Evolutionary conservation across 2,797 vertebrate genomes (phyloP).

Genomic region (Scolopax rusticola): DNA sequence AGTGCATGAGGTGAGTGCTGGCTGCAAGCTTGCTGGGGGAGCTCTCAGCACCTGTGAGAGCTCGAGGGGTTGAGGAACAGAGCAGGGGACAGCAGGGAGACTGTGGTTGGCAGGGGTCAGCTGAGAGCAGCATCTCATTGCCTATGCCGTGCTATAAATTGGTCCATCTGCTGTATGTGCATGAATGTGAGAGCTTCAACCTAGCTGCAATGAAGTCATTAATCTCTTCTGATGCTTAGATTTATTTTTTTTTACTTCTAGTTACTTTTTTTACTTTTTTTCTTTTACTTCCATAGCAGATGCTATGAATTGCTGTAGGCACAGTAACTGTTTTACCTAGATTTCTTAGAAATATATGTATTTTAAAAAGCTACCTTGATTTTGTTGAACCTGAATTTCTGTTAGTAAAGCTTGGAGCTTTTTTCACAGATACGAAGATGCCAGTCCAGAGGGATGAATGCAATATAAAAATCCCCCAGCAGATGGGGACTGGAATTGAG

Average conservation of each 20-base stretch:
- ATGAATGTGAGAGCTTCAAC: accelerated
- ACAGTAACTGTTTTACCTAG: neutral
- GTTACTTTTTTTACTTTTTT: no score
- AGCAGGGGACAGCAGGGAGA: neutral
- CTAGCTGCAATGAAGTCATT: accelerated
- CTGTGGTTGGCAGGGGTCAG: neutral
- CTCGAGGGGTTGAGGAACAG: neutral
- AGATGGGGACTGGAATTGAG: slow-evolving; percentile 3
- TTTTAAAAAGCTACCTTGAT: neutral
- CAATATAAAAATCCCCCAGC: slow-evolving; percentile 6
- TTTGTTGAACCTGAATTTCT: neutral
- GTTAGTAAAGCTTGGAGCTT: neutral
- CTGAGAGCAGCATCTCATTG: neutral
- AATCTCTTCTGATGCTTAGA: neutral
- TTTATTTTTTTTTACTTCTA: neutral
- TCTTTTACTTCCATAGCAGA: no score
- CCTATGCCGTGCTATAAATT: accelerated
- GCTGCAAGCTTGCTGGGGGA: neutral
- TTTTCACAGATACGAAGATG: neutral
- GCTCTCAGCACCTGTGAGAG: neutral
- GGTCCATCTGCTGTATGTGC: neutral
- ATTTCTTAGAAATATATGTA: neutral
- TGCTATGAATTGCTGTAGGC: neutral
- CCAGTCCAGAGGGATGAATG: neutral
- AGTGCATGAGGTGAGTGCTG: no score